Evolutionary conservation across 2,797 vertebrate genomes (phyloP).

Genomic region (Manis pentadactyla): DNA sequence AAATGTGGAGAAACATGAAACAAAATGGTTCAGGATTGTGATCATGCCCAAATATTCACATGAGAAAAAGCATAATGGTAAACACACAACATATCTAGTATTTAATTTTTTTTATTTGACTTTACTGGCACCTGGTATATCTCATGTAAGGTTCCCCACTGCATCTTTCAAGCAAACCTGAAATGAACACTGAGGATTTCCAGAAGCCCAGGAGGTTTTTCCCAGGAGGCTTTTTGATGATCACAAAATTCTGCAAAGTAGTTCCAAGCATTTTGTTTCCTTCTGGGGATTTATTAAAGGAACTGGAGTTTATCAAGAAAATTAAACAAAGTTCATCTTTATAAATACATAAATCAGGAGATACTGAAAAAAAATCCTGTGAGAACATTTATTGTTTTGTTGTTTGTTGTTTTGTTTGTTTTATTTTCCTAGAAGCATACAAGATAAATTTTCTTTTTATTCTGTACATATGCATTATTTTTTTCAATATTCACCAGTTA

Average conservation of each 20-base stretch:
- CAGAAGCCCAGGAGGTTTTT: no score
- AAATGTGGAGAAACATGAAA: neutral
- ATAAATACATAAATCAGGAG: neutral
- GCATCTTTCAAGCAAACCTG: neutral
- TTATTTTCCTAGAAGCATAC: conserved; percentile 29
- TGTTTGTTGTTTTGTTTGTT: neutral
- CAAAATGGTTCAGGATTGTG: neutral
- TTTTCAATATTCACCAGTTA: conserved; percentile 8
- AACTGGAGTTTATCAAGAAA: neutral
- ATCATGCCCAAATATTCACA: neutral
- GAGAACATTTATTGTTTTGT: neutral
- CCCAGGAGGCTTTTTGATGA: neutral
- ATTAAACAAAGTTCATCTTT: neutral
- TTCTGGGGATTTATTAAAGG: neutral
- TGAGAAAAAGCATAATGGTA: neutral
- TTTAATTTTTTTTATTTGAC: neutral
- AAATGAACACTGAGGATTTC: neutral
- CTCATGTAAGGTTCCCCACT: fast-evolving
- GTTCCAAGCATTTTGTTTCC: neutral
- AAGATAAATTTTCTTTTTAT: conserved; percentile 3
- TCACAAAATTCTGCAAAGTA: neutral
- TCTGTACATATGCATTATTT: conserved; percentile 46
- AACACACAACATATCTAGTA: no score
- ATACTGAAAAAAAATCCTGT: neutral
- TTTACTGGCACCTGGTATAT: fast-evolving